Conservation (phyloP, 1,140 invertebrate genomes). For the Drosophila orosa region DNA sequence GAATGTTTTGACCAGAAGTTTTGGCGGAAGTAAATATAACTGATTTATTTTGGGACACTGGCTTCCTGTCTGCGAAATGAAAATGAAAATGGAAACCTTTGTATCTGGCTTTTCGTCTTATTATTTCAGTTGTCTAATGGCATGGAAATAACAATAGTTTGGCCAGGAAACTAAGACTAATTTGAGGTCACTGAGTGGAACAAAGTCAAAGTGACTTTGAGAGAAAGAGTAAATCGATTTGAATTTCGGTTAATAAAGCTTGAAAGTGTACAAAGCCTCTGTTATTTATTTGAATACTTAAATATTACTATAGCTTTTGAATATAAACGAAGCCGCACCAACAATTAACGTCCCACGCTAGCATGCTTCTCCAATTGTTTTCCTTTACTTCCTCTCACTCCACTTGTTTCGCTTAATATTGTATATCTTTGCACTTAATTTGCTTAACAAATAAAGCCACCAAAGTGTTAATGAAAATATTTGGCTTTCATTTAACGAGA, state of each 20-base stretch:
- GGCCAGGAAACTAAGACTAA: background rate
- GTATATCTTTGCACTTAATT: slow-evolving; percentile 31
- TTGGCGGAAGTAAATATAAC: slow-evolving; percentile 44
- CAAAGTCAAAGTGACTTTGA: background rate
- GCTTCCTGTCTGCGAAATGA: slow-evolving; percentile 2
- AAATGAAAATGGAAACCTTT: slow-evolving; percentile 1
- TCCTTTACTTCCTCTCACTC: no score
- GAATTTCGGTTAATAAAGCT: no score
- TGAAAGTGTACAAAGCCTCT: no score
- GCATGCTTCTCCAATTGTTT: background rate
- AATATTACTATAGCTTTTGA: background rate
- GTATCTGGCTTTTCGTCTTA: background rate
- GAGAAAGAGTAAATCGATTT: background rate
- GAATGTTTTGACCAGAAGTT: slow-evolving; percentile 12
- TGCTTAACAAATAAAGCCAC: slow-evolving; percentile 9
- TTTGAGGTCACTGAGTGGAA: background rate
- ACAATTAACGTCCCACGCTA: background rate
- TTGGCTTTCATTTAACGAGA: slow-evolving; percentile 41
- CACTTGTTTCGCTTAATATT: background rate
- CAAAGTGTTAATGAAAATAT: slow-evolving; percentile 42
- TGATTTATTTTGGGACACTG: slow-evolving; percentile 32
- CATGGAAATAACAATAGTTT: background rate
- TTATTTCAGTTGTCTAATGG: slow-evolving; percentile 6
- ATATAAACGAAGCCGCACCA: background rate
- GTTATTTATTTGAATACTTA: accelerated